Percentiles rank a stretch among this genome's conserved stretches.
Conservation (phyloP, 2,888 invertebrate species). For the Hemistola chrysoprasaria region DNA sequence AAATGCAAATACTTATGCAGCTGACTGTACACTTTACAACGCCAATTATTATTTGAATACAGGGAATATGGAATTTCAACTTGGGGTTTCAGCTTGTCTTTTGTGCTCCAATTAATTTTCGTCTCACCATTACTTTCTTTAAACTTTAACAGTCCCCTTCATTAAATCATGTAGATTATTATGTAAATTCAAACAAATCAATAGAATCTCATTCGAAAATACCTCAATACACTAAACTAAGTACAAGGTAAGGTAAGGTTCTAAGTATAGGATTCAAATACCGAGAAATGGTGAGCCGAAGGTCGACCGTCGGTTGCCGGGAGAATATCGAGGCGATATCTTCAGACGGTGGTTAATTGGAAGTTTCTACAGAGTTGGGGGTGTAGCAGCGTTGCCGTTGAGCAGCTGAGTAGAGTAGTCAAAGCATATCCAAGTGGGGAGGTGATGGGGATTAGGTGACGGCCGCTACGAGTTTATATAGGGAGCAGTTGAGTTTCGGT, state of each 20-base stretch:
- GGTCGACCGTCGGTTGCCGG: constrained; percentile 72
- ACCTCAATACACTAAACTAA: constrained; percentile 52
- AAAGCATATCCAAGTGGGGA: constrained; percentile 41
- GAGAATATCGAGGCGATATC: constrained; percentile 63
- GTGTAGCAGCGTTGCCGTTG: constrained; percentile 62
- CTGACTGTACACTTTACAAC: too few relatives aligned
- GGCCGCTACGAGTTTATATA: constrained; percentile 65
- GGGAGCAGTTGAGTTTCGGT: constrained; percentile 66
- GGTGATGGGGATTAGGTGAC: constrained; percentile 63
- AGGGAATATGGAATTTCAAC: too few relatives aligned
- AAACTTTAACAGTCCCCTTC: too few relatives aligned
- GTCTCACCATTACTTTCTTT: too few relatives aligned
- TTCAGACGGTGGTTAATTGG: constrained; percentile 65
- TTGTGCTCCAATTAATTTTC: too few relatives aligned
- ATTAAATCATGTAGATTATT: too few relatives aligned
- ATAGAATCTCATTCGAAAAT: constrained; percentile 19
- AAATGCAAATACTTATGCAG: too few relatives aligned
- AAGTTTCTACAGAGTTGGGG: constrained; percentile 63
- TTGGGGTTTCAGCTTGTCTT: too few relatives aligned
- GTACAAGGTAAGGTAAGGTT: constrained; percentile 66
- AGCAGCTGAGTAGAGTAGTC: constrained; percentile 38
- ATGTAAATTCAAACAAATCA: too few relatives aligned
- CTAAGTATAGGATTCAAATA: constrained; percentile 79
- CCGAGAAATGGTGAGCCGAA: constrained; percentile 76
- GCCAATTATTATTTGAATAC: too few relatives aligned